Conservation (phyloP, 2,797 vertebrate species). For the Cheirogaleus major region DNA sequence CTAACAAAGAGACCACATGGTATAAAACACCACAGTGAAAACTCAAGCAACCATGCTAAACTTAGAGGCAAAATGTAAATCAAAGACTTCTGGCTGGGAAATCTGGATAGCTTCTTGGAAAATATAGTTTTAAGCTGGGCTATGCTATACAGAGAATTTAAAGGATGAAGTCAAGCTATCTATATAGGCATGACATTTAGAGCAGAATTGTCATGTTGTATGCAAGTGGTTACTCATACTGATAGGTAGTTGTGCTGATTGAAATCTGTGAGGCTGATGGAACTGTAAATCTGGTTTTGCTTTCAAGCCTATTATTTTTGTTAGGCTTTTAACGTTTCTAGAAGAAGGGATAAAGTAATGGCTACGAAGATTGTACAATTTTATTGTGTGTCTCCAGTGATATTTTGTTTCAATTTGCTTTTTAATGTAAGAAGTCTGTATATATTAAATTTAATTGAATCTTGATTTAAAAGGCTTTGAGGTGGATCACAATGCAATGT, state of each 20-base stretch:
- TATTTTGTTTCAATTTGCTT: conserved; percentile 42
- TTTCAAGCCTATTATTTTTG: neutral
- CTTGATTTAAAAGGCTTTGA: conserved; percentile 25
- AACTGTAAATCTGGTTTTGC: neutral
- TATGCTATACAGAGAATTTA: neutral
- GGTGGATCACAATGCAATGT: neutral
- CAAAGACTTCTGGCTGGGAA: neutral
- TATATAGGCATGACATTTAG: neutral
- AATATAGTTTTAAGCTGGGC: neutral
- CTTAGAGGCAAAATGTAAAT: neutral
- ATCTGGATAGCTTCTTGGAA: neutral
- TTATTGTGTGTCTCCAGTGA: neutral
- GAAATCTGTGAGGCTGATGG: neutral
- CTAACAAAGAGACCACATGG: neutral
- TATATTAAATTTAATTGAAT: conserved; percentile 27
- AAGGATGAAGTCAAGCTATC: neutral
- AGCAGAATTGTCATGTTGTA: neutral
- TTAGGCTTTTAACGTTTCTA: conserved; percentile 15
- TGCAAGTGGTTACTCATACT: neutral
- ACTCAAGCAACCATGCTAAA: neutral
- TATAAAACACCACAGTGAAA: neutral
- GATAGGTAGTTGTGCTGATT: neutral
- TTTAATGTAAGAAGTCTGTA: neutral
- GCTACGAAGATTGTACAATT: neutral
- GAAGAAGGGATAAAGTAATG: neutral